Conservation (phyloP, 2,888 invertebrate species). For the Drosophila pegasa region DNA sequence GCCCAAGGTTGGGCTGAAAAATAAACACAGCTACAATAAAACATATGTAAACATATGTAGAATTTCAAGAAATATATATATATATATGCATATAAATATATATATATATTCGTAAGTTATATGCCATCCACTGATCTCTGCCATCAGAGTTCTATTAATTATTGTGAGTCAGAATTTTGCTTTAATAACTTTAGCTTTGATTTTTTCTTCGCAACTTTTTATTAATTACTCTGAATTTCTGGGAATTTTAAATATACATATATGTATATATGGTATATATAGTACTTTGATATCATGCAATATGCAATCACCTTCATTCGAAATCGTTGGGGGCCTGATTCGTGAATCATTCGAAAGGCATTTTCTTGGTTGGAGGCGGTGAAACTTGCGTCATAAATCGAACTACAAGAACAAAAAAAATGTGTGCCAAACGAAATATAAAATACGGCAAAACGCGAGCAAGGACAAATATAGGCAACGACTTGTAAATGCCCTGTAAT, state of each 20-base stretch:
- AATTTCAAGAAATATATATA: slow-evolving; percentile 19
- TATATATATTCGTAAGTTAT: slow-evolving; percentile 2
- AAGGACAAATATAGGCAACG: neutral
- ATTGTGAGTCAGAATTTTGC: slow-evolving; percentile 37
- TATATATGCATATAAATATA: neutral
- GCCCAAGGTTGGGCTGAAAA: slow-evolving; percentile 57
- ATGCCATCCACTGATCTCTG: slow-evolving; percentile 13
- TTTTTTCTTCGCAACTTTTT: slow-evolving; percentile 3
- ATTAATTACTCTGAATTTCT: slow-evolving; percentile 15
- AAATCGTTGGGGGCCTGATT: slow-evolving; percentile 22
- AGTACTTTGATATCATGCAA: neutral
- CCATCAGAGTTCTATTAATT: slow-evolving; percentile 41
- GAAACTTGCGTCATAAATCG: slow-evolving; percentile 69
- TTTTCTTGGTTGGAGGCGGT: slow-evolving; percentile 42
- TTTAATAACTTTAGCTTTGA: slow-evolving; percentile 10
- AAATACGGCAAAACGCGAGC: slow-evolving; percentile 26
- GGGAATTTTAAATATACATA: neutral
- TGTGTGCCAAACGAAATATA: slow-evolving; percentile 71
- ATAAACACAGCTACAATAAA: slow-evolving; percentile 45
- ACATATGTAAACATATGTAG: slow-evolving; percentile 61
- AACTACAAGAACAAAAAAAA: slow-evolving; percentile 62
- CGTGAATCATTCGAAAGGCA: slow-evolving; percentile 55
- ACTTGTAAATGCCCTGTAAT: slow-evolving; percentile 22
- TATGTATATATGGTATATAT: no score
- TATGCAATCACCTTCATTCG: slow-evolving; percentile 10